Percentiles rank a stretch among this genome's conserved stretches.
phyloP scores from a whole-genome alignment of 1,140 invertebrate genomes.

The Rhysida immarginata region DNA sequence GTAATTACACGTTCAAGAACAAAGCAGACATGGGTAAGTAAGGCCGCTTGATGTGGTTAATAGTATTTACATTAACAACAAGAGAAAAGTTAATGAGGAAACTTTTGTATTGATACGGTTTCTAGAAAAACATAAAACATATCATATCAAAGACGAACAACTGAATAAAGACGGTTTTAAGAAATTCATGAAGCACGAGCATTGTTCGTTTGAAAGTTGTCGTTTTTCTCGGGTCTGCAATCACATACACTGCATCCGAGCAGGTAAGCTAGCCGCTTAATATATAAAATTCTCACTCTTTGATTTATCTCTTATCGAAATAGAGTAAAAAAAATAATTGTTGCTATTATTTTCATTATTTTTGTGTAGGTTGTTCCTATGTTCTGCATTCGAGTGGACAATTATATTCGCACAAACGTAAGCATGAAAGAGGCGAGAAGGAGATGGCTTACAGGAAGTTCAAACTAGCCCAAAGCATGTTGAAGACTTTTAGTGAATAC shows the following conservation, averaged over 20 bases:
- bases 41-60: conserved; percentile 21
- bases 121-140: conserved; percentile 95
- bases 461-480: conserved; percentile 43
- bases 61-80: neutral
- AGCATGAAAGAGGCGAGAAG: conserved; percentile 84
- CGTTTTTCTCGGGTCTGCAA: conserved; percentile 88
- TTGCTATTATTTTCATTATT: conserved; percentile 14
- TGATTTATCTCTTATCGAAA: neutral
- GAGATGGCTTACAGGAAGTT: conserved; percentile 67
- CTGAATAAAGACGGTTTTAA: conserved; percentile 91
- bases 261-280: conserved; percentile 33
- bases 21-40: conserved; percentile 94
- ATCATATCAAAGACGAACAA: conserved; percentile 95
- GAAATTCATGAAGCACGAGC: conserved; percentile 96
- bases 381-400: conserved; percentile 91
- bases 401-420: conserved; percentile 92
- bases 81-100: neutral
- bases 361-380: conserved; percentile 84
- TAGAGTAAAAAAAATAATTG: neutral
- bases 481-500: conserved; percentile 19
- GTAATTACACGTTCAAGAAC: conserved; percentile 94
- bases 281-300: neutral
- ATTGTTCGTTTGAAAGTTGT: conserved; percentile 78
- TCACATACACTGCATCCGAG: conserved; percentile 94
- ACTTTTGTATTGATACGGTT: conserved; percentile 14